These are phyloP conservation scores for Dioctria rufipes DNA, from an alignment of 2,888 invertebrate species.

Conservation along the genomic window DNA sequence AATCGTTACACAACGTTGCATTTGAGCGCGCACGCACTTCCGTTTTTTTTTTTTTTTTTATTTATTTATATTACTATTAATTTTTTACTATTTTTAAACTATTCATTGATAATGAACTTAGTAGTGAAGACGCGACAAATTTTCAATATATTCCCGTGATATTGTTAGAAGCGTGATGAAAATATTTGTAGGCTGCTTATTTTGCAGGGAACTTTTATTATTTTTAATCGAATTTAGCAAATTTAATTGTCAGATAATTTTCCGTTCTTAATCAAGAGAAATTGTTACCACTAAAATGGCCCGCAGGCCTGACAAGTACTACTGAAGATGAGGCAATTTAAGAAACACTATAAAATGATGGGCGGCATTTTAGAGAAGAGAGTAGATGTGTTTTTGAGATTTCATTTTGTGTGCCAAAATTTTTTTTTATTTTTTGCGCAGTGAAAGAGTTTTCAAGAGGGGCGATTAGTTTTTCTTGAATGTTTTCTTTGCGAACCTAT, in stretches of 20 bases:
- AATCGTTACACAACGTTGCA: conserved; percentile 40
- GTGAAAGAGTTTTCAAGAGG: conserved; percentile 26
- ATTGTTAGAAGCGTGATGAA: too few species aligned
- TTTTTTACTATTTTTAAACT: too few species aligned
- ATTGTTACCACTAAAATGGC: conserved; percentile 54
- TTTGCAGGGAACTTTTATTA: background rate
- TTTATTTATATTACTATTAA: background rate
- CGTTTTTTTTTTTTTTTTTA: conserved; percentile 1
- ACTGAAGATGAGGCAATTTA: conserved; percentile 47
- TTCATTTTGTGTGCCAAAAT: conserved; percentile 39
- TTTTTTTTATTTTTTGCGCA: conserved; percentile 21
- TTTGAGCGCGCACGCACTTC: conserved; percentile 39
- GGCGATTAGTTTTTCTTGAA: conserved; percentile 11
- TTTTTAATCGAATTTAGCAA: background rate
- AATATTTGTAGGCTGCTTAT: too few species aligned
- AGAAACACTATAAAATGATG: conserved; percentile 20
- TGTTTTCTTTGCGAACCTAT: conserved; percentile 9
- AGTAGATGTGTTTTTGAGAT: conserved; percentile 5
- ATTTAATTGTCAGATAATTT: background rate
- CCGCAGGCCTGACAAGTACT: conserved; percentile 59
- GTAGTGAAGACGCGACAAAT: background rate
- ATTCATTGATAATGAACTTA: too few species aligned
- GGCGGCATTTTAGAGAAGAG: conserved; percentile 33
- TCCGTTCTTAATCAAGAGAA: conserved; percentile 7
- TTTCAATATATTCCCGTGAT: background rate